phyloP scores from a whole-genome alignment of 2,888 invertebrate species.

The Harpalus rubripes region DNA sequence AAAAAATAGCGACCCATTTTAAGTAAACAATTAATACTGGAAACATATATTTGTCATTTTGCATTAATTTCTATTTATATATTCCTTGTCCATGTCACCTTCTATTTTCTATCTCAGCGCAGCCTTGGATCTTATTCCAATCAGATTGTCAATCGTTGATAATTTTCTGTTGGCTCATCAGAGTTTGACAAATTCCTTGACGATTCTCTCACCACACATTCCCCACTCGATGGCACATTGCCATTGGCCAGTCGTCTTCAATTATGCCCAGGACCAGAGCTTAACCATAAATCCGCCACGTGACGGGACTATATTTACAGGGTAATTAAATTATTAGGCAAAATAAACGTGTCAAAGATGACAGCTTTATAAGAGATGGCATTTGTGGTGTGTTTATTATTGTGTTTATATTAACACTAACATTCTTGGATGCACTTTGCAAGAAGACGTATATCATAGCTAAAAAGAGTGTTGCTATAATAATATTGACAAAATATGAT shows the following conservation, averaged over 20 bases:
- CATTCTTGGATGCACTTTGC: no score
- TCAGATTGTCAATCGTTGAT: constrained; percentile 15
- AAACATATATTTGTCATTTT: no score
- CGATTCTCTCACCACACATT: constrained; percentile 30
- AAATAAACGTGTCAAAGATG: neutral
- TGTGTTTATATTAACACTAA: neutral
- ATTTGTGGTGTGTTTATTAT: constrained; percentile 15
- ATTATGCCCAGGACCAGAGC: constrained; percentile 8
- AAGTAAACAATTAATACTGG: no score
- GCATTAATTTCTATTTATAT: no score
- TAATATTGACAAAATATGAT: no score
- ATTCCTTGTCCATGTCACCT: neutral
- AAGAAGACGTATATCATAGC: no score
- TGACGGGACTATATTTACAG: constrained; percentile 13
- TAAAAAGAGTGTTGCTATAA: no score
- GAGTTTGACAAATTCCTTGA: constrained; percentile 20
- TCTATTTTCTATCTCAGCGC: neutral
- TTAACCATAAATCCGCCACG: constrained; percentile 6
- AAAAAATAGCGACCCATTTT: no score
- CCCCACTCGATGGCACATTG: constrained; percentile 23
- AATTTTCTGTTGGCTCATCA: constrained; percentile 21
- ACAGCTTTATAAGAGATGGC: neutral
- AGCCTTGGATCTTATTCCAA: neutral
- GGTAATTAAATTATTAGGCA: constrained; percentile 25
- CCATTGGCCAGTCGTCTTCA: constrained; percentile 32